Percentiles rank a stretch among this genome's conserved stretches.
Evolutionary conservation across 92 coral and sea anemone genomes (phyloP).

Genomic region (Blastomussa wellsi): DNA sequence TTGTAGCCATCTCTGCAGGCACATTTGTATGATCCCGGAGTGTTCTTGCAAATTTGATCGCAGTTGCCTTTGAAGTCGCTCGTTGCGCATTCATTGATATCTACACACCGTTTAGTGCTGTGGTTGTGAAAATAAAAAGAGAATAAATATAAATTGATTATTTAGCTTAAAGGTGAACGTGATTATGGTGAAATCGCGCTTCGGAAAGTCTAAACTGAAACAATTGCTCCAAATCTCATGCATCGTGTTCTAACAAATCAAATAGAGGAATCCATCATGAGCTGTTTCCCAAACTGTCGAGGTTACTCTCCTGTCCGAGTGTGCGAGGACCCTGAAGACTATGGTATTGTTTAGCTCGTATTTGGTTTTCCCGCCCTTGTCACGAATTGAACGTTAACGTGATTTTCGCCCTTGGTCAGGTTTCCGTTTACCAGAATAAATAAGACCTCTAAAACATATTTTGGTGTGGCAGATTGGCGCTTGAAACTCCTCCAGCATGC

Average conservation of each 20-base stretch:
- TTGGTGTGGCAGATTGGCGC: too few species aligned
- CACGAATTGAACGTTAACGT: too few species aligned
- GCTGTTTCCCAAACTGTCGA: too few species aligned
- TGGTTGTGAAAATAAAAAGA: not conserved
- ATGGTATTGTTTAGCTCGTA: too few species aligned
- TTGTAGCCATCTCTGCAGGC: constrained; percentile 73
- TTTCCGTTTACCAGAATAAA: too few species aligned
- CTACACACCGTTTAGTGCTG: constrained; percentile 71
- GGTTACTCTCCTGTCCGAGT: too few species aligned
- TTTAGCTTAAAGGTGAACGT: not conserved
- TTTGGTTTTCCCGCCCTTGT: not conserved
- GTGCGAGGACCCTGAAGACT: too few species aligned
- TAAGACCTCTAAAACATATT: too few species aligned
- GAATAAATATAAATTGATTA: not conserved
- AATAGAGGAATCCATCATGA: not conserved
- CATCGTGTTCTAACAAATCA: not conserved
- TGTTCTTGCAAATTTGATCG: constrained; percentile 79
- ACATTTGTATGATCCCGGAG: constrained; percentile 75
- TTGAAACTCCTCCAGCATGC: too few species aligned
- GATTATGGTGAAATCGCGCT: not conserved
- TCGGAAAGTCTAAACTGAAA: not conserved
- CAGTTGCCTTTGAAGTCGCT: constrained; percentile 84
- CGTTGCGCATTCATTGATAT: constrained; percentile 78
- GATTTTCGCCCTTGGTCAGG: too few species aligned
- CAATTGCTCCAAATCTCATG: not conserved